Evolutionary conservation across 1,140 invertebrate species (phyloP).

Genomic region (Drosophila simulans): DNA sequence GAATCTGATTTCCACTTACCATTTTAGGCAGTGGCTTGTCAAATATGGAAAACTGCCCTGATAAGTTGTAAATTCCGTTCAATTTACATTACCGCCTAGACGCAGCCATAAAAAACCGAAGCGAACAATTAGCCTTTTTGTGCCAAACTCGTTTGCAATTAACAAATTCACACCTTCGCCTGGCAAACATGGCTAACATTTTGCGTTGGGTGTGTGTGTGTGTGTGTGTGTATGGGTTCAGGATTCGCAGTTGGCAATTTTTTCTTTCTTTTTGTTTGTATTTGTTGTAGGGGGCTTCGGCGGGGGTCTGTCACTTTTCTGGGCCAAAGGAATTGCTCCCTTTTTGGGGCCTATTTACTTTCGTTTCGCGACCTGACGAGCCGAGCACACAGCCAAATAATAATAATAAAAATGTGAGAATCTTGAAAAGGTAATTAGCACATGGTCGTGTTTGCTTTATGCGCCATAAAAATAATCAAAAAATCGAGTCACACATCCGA

Average conservation of each 20-base stretch:
- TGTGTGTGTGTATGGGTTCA: constrained; percentile 8
- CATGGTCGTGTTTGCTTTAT: constrained; percentile 63
- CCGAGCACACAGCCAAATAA: constrained; percentile 27
- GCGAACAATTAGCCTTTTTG: constrained; percentile 29
- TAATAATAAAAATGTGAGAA: constrained; percentile 68
- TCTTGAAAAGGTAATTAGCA: constrained; percentile 77
- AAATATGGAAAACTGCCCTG: not conserved
- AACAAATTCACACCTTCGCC: constrained; percentile 36
- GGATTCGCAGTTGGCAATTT: not conserved
- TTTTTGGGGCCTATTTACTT: constrained; percentile 10
- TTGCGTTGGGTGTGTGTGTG: constrained; percentile 22
- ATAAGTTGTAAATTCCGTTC: constrained; percentile 6
- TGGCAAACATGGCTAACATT: constrained; percentile 19
- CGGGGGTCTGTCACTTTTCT: not conserved
- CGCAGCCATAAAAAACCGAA: constrained; percentile 2
- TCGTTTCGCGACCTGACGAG: constrained; percentile 23
- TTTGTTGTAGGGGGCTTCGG: not conserved
- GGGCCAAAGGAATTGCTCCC: constrained; percentile 12
- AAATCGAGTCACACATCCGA: constrained; percentile 64
- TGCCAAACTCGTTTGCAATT: constrained; percentile 38
- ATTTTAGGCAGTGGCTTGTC: not conserved
- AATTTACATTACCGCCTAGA: constrained; percentile 5
- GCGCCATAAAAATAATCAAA: constrained; percentile 73
- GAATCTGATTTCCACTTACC: not conserved
- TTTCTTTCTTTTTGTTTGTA: not conserved